These are phyloP conservation scores for Balaeniceps rex DNA, from an alignment of 2,113 vertebrate genomes.

Conservation along the genomic window DNA sequence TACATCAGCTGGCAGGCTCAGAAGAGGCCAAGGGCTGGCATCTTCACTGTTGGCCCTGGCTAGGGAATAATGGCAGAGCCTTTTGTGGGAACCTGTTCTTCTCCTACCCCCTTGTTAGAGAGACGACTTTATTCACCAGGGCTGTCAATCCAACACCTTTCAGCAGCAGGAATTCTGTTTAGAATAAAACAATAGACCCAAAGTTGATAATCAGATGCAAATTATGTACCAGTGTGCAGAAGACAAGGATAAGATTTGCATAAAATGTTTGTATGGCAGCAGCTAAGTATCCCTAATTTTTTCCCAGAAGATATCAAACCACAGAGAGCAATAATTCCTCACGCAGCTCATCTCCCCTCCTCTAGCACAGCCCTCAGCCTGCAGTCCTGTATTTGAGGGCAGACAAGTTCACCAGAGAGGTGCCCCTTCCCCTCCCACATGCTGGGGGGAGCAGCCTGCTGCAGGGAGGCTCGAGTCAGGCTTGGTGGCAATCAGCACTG, in stretches of 20 bases:
- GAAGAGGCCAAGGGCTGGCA: background rate
- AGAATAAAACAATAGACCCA: conserved; percentile 13
- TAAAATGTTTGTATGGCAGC: conserved; percentile 21
- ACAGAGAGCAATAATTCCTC: background rate
- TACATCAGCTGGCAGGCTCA: background rate
- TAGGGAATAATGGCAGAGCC: background rate
- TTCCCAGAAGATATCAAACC: background rate
- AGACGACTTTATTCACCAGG: background rate
- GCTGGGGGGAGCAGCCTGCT: background rate
- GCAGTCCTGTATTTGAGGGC: background rate
- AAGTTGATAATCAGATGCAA: conserved; percentile 47
- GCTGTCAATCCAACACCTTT: conserved; percentile 24
- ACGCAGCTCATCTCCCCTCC: background rate
- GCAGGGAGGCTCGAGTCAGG: background rate
- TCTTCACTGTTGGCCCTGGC: background rate
- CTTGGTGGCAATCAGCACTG: background rate
- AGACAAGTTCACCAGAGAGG: background rate
- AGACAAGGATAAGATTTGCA: conserved; percentile 38
- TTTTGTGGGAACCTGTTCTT: background rate
- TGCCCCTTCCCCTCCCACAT: background rate
- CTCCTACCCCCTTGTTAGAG: background rate
- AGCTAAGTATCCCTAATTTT: conserved; percentile 10
- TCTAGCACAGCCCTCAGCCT: background rate
- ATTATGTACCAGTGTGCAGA: conserved; percentile 36
- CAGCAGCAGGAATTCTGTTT: conserved; percentile 12